Conservation (phyloP, 1,140 invertebrate genomes). For the Ostrea denselamellosa region DNA sequence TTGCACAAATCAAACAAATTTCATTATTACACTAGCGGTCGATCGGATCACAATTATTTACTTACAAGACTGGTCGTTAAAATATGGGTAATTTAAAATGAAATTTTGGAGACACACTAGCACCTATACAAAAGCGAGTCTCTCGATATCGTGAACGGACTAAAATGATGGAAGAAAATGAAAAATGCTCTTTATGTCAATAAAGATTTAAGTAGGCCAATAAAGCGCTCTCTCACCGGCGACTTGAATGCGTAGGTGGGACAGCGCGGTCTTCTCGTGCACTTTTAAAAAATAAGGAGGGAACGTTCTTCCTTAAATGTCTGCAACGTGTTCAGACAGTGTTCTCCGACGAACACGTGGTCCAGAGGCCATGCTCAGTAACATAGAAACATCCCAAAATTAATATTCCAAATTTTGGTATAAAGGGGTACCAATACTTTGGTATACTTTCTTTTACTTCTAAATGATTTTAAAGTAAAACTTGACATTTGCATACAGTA, state of each 20-base stretch:
- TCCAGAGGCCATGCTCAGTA: not conserved
- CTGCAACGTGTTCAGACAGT: not conserved
- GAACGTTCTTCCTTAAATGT: not conserved
- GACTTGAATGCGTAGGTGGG: not conserved
- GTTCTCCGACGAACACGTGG: not conserved
- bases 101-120: conserved; percentile 1
- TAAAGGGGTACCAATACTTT: no score
- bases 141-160: not conserved
- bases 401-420: no score
- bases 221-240: conserved; percentile 1
- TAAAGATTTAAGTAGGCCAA: conserved; percentile 33
- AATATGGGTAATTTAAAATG: conserved; percentile 33
- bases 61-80: not conserved
- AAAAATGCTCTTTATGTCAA: conserved; percentile 20
- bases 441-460: no score
- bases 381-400: no score
- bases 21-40: conserved; percentile 13
- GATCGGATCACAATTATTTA: conserved; percentile 19
- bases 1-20: conserved; percentile 19
- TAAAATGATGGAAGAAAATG: conserved; percentile 28
- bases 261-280: not conserved
- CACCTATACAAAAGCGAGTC: not conserved
- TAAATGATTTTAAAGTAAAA: no score
- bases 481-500: no score
- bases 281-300: conserved; percentile 20